Conservation (phyloP, 2,797 vertebrate genomes). For the Picus viridis region DNA sequence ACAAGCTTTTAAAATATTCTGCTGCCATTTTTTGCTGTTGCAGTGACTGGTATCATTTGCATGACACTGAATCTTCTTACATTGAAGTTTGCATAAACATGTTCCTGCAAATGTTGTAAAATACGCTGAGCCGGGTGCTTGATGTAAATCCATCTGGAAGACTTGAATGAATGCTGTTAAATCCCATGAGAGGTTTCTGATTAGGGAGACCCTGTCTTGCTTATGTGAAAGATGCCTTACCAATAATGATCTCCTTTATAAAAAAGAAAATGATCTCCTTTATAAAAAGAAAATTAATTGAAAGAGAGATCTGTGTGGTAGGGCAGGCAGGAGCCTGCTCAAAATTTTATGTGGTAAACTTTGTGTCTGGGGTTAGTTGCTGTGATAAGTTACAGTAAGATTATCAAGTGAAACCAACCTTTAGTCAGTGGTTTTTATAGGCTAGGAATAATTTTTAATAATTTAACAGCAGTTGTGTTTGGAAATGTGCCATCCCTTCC, state of each 20-base stretch:
- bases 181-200: neutral
- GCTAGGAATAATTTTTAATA: neutral
- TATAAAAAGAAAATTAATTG: too few relatives aligned
- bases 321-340: neutral
- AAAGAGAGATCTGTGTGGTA: too few relatives aligned
- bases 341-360: neutral
- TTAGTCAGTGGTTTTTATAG: neutral
- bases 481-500: neutral
- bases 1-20: neutral
- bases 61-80: neutral
- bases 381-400: neutral
- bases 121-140: neutral
- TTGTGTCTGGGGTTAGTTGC: neutral
- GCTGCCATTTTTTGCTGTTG: neutral
- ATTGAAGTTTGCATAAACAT: neutral
- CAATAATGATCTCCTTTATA: neutral
- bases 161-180: neutral
- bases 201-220: neutral
- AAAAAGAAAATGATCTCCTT: neutral
- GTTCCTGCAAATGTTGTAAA: neutral
- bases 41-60: accelerated
- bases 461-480: neutral
- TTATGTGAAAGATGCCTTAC: neutral
- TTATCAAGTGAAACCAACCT: neutral
- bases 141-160: neutral